phyloP scores from a whole-genome alignment of 2,888 invertebrate genomes.

The Drosophila robusta region DNA sequence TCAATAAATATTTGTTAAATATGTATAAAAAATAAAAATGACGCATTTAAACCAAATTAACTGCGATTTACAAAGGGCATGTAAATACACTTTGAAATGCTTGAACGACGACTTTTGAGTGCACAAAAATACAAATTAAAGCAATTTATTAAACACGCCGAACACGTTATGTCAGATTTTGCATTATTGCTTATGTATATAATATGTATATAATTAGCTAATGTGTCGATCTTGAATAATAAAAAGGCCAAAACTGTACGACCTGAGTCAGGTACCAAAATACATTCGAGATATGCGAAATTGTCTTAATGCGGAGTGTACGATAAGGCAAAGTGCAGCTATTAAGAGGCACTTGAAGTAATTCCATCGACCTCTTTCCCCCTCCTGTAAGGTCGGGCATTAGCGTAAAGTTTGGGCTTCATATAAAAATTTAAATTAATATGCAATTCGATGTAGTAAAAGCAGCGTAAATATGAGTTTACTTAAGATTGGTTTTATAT shows the following conservation, averaged over 20 bases:
- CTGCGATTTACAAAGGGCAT: slow-evolving; percentile 11
- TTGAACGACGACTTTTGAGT: slow-evolving; percentile 20
- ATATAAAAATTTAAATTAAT: background rate
- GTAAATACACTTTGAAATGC: slow-evolving; percentile 22
- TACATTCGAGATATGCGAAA: slow-evolving; percentile 20
- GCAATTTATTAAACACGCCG: slow-evolving; percentile 51
- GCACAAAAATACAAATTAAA: slow-evolving; percentile 45
- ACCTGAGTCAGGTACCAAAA: slow-evolving; percentile 45
- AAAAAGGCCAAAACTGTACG: slow-evolving; percentile 52
- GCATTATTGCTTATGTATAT: slow-evolving; percentile 39
- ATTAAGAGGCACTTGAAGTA: slow-evolving; percentile 59
- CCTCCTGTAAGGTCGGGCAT: background rate
- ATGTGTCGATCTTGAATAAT: slow-evolving; percentile 40
- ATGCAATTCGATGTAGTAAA: slow-evolving; percentile 2
- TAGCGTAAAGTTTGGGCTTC: slow-evolving; percentile 58
- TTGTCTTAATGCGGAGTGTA: slow-evolving; percentile 60
- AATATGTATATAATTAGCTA: slow-evolving; percentile 58
- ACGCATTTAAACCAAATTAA: slow-evolving; percentile 36
- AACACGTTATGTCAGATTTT: slow-evolving; percentile 12
- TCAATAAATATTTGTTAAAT: background rate
- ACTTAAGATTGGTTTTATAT: slow-evolving; percentile 4
- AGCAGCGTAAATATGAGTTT: slow-evolving; percentile 2
- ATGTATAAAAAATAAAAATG: slow-evolving; percentile 19
- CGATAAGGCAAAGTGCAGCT: slow-evolving; percentile 48
- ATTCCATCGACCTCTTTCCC: slow-evolving; percentile 1